A percentile compares a stretch with the other conserved stretches of the same genome.
These are phyloP conservation scores for Phania funesta DNA, from an alignment of 2,888 invertebrate species.

Conservation along the genomic window DNA sequence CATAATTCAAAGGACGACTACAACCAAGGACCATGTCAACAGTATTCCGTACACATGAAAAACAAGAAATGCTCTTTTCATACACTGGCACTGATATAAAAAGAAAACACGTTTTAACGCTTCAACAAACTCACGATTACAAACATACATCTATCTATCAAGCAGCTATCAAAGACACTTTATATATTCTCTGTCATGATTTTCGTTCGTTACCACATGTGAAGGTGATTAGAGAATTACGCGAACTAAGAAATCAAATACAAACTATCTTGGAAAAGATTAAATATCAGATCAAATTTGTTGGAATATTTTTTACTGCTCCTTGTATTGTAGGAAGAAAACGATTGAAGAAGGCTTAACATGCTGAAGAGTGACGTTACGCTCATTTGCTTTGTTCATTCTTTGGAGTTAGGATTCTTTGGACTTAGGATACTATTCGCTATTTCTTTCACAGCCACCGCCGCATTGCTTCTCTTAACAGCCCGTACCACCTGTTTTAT, in stretches of 20 bases:
- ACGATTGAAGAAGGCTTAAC: no score
- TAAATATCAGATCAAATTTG: background rate
- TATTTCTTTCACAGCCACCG: no score
- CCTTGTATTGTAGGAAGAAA: no score
- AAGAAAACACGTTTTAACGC: background rate
- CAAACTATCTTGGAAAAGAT: background rate
- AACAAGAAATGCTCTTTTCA: conserved; percentile 16
- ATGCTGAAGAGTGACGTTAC: no score
- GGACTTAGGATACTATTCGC: no score
- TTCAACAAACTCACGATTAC: background rate
- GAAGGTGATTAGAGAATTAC: background rate
- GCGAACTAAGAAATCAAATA: background rate
- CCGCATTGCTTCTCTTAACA: no score
- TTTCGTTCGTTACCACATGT: background rate
- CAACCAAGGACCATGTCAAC: conserved; percentile 59
- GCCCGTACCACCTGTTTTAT: no score
- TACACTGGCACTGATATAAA: background rate
- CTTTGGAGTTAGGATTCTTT: no score
- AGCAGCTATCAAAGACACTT: conserved; percentile 1
- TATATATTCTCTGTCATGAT: conserved; percentile 8
- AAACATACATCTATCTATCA: conserved; percentile 8
- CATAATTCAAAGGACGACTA: conserved; percentile 64
- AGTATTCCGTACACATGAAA: conserved; percentile 47
- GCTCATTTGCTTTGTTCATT: no score
- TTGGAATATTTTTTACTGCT: no score